These are phyloP conservation scores for Zosterops lateralis DNA, from an alignment of 2,113 vertebrate species.

Conservation along the genomic window DNA sequence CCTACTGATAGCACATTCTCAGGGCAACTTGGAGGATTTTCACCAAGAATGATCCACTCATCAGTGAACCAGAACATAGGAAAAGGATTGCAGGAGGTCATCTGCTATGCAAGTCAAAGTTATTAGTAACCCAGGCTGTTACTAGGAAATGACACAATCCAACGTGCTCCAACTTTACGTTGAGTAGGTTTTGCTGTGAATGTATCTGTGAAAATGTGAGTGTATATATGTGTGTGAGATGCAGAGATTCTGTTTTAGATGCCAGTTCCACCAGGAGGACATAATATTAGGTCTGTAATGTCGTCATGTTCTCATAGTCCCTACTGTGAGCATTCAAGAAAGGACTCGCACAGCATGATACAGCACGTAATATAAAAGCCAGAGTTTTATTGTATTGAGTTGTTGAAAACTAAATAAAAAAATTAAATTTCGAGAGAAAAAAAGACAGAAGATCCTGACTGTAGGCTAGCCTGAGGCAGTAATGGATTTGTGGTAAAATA, in stretches of 20 bases:
- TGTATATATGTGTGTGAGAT: background rate
- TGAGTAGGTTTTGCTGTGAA: background rate
- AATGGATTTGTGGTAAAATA: conserved; percentile 49
- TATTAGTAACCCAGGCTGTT: background rate
- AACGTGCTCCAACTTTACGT: background rate
- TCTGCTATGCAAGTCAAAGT: background rate
- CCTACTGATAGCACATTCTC: background rate
- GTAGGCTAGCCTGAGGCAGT: conserved; percentile 25
- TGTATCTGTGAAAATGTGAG: background rate
- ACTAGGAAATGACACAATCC: background rate
- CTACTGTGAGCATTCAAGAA: background rate
- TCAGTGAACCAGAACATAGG: background rate
- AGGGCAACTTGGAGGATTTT: background rate
- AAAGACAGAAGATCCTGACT: conserved; percentile 10
- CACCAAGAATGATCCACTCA: background rate
- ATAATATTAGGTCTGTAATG: background rate
- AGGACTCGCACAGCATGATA: background rate
- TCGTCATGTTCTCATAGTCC: background rate
- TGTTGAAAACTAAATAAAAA: conserved; percentile 40
- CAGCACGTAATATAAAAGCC: background rate
- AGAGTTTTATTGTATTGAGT: conserved; percentile 4
- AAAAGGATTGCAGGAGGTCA: background rate
- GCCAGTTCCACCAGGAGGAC: background rate
- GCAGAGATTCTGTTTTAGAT: background rate
- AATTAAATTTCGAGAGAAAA: conserved; percentile 5